These are phyloP conservation scores for Nasonia longicornis DNA, from an alignment of 1,140 invertebrate genomes.

Conservation along the genomic window DNA sequence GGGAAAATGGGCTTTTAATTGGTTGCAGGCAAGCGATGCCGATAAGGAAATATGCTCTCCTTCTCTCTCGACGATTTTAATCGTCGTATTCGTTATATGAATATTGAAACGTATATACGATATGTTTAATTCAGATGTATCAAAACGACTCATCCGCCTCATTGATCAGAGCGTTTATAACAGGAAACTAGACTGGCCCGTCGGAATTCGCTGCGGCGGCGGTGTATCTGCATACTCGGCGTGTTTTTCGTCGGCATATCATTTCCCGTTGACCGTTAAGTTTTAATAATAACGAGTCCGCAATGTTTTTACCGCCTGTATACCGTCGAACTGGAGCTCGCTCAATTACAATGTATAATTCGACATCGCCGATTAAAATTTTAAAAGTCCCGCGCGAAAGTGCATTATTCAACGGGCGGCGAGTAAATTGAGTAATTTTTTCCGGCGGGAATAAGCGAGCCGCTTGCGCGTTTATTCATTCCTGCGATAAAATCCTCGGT, in stretches of 20 bases:
- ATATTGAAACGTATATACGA: background rate
- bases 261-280: constrained; percentile 22
- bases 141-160: background rate
- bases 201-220: constrained; percentile 1
- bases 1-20: constrained; percentile 1
- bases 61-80: background rate
- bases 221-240: constrained; percentile 21
- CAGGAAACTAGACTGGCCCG: constrained; percentile 28
- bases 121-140: background rate
- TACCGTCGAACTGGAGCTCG: background rate
- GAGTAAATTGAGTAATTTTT: constrained; percentile 9
- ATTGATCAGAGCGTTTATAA: background rate
- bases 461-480: background rate
- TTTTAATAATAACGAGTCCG: constrained; percentile 28
- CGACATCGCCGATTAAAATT: background rate
- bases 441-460: background rate
- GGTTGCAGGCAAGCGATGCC: background rate
- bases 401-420: background rate
- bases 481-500: constrained; percentile 25
- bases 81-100: background rate
- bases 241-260: constrained; percentile 25
- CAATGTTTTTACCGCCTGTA: background rate
- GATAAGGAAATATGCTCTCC: background rate
- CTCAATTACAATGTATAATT: constrained; percentile 22
- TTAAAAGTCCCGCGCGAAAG: constrained; percentile 8